Evolutionary conservation across 2,888 invertebrate genomes (phyloP).

Genomic region (Amblyjoppa fuscipennis): DNA sequence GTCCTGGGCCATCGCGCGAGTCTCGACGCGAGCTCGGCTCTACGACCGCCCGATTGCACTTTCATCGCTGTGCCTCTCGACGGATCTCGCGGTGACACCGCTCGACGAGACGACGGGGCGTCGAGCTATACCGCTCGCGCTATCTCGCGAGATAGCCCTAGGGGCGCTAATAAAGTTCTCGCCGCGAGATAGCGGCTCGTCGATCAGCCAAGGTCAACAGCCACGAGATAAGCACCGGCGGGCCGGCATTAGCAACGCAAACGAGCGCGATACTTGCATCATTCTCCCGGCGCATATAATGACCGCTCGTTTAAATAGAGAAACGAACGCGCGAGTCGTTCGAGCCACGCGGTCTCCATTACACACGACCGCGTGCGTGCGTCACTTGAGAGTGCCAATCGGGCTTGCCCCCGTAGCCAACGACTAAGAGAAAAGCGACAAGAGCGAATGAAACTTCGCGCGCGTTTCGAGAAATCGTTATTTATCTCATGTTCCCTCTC

Average conservation of each 20-base stretch:
- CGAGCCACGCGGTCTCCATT: background rate
- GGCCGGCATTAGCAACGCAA: slow-evolving; percentile 32
- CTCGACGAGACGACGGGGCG: background rate
- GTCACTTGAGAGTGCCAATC: background rate
- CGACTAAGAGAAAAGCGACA: no score
- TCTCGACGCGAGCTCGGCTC: slow-evolving; percentile 1
- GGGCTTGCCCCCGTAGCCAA: background rate
- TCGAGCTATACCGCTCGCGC: background rate
- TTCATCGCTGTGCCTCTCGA: slow-evolving; percentile 11
- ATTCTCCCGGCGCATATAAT: slow-evolving; percentile 36
- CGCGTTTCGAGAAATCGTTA: slow-evolving; percentile 25
- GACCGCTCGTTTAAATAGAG: slow-evolving; percentile 17
- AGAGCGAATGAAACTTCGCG: no score
- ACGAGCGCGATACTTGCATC: slow-evolving; percentile 42
- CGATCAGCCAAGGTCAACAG: slow-evolving; percentile 44
- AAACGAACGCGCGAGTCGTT: background rate
- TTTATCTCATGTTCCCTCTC: slow-evolving; percentile 13
- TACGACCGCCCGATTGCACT: background rate
- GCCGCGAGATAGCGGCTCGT: slow-evolving; percentile 26
- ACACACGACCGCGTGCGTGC: background rate
- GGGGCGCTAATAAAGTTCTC: slow-evolving; percentile 30
- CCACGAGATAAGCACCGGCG: background rate
- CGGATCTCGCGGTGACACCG: background rate
- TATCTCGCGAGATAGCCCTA: slow-evolving; percentile 14
- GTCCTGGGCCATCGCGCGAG: slow-evolving; percentile 18